Percentiles rank a stretch among this genome's conserved stretches.
Evolutionary conservation across 2,113 vertebrate species (phyloP).

Genomic region (Lucifuga dentata): DNA sequence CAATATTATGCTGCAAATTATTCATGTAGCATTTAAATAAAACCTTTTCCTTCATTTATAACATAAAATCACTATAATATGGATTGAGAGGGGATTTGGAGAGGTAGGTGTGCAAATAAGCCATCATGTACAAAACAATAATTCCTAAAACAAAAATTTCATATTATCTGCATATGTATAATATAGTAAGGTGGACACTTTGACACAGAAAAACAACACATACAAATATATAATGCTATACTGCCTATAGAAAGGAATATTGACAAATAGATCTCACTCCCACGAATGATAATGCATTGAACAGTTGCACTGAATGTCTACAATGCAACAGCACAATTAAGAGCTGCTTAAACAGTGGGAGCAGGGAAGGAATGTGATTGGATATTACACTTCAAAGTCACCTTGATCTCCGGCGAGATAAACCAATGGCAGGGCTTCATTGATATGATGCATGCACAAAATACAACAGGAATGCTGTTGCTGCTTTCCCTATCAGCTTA

Average conservation of each 20-base stretch:
- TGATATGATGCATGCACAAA: conserved; percentile 56
- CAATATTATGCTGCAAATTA: conserved; percentile 42
- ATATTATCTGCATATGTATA: conserved; percentile 80
- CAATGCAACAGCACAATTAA: conserved; percentile 51
- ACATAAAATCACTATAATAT: conserved; percentile 68
- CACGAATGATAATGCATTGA: conserved; percentile 62
- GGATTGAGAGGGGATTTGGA: conserved; percentile 52
- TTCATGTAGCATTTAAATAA: conserved; percentile 21
- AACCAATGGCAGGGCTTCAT: conserved; percentile 71
- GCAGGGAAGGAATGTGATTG: conserved; percentile 75
- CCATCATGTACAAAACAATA: conserved; percentile 74
- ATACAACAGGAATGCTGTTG: conserved; percentile 40
- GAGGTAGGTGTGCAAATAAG: conserved; percentile 86
- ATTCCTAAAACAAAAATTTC: conserved; percentile 65
- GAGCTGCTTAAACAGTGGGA: conserved; percentile 63
- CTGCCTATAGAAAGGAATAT: conserved; percentile 66
- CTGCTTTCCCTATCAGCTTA: conserved; percentile 54
- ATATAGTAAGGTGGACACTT: conserved; percentile 74
- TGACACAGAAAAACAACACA: conserved; percentile 74
- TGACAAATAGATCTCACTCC: conserved; percentile 77
- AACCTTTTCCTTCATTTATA: conserved; percentile 55
- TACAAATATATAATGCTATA: conserved; percentile 73
- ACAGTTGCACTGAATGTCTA: conserved; percentile 58
- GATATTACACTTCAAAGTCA: conserved; percentile 74
- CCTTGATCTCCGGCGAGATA: conserved; percentile 70